Conservation (phyloP, 2,797 vertebrate species). For the Chiloscyllium punctatum region DNA sequence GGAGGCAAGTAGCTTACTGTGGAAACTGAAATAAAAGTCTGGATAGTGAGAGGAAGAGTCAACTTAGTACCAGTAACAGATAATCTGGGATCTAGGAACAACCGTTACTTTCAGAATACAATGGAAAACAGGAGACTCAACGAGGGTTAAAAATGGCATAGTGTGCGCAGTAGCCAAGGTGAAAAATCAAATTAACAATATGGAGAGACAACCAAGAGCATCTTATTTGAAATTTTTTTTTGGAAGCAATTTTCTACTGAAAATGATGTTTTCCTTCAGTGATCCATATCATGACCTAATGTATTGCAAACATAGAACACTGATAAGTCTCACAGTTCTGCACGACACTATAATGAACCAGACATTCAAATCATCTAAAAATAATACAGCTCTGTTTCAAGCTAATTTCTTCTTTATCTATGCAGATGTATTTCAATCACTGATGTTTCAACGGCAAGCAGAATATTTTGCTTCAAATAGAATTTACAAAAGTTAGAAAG, state of each 20-base stretch:
- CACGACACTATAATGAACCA: not conserved
- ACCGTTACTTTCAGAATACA: not conserved
- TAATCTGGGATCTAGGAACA: not conserved
- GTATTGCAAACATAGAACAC: not conserved
- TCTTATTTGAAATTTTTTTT: not conserved
- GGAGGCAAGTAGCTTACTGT: not conserved
- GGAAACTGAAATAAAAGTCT: not conserved
- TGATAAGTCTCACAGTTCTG: slow-evolving; percentile 11
- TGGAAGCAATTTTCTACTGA: slow-evolving; percentile 15
- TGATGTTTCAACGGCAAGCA: not conserved
- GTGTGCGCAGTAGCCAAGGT: not conserved
- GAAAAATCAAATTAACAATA: not conserved
- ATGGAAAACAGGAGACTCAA: too few relatives aligned
- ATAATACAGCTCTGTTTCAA: not conserved
- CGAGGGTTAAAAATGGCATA: not conserved
- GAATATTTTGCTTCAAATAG: not conserved
- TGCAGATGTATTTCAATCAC: not conserved
- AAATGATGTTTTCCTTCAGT: slow-evolving; percentile 13
- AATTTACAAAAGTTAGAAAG: not conserved
- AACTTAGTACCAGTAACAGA: not conserved
- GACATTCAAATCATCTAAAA: slow-evolving; percentile 19
- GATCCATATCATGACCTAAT: slow-evolving; percentile 5
- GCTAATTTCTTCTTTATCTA: slow-evolving; percentile 24
- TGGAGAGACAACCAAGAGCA: not conserved
- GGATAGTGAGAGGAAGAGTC: not conserved